These are phyloP conservation scores for Leistus spinibarbis DNA, from an alignment of 2,888 invertebrate genomes.

Conservation along the genomic window DNA sequence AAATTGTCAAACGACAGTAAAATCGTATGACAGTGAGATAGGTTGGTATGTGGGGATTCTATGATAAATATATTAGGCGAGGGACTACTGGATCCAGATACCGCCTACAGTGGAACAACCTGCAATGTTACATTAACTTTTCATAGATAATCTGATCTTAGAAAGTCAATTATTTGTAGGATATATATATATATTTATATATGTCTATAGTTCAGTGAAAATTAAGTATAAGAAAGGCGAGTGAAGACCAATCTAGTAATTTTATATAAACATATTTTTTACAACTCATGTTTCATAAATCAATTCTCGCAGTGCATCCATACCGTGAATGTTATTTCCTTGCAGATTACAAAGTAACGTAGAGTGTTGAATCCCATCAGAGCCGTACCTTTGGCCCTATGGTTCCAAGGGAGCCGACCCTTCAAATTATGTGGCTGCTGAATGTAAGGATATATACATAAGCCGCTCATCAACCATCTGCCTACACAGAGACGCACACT, in stretches of 20 bases:
- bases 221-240: no score
- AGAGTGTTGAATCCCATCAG: background rate
- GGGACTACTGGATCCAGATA: background rate
- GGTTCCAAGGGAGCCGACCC: constrained; percentile 15
- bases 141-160: no score
- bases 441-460: constrained; percentile 29
- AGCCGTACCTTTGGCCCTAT: constrained; percentile 8
- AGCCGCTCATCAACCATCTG: constrained; percentile 35
- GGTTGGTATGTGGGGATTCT: constrained; percentile 11
- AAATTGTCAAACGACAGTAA: constrained; percentile 27
- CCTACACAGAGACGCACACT: constrained; percentile 26
- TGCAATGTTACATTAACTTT: background rate
- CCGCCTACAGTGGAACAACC: background rate
- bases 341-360: background rate
- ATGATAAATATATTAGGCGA: constrained; percentile 32
- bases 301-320: no score
- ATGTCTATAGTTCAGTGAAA: no score
- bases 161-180: no score
- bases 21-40: constrained; percentile 34
- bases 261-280: no score
- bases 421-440: constrained; percentile 26
- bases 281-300: no score
- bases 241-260: no score
- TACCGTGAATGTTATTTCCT: background rate
- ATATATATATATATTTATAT: no score